Evolutionary conservation across 2,797 vertebrate genomes (phyloP).

Genomic region (Ctenopoma multispine): DNA sequence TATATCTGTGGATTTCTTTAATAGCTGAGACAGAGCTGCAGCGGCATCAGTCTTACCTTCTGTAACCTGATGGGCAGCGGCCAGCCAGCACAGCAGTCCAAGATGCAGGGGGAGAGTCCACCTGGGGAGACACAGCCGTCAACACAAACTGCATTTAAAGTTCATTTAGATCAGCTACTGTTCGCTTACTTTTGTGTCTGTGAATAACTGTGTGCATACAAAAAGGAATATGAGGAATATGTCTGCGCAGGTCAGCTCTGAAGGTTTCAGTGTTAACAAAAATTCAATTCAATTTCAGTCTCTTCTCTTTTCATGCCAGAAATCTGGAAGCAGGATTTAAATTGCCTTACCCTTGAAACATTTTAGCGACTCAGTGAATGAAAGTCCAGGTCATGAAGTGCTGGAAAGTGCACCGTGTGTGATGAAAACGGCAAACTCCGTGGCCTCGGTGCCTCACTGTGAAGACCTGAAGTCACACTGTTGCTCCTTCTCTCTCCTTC

Average conservation of each 20-base stretch:
- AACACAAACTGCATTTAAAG: not conserved
- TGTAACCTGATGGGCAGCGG: slow-evolving; percentile 67
- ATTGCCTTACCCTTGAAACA: slow-evolving; percentile 75
- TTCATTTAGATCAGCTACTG: not conserved
- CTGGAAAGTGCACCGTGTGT: slow-evolving; percentile 58
- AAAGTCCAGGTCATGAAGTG: slow-evolving; percentile 58
- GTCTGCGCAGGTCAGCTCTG: slow-evolving; percentile 1
- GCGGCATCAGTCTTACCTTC: slow-evolving; percentile 72
- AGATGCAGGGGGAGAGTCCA: slow-evolving; percentile 71
- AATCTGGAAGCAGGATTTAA: not conserved
- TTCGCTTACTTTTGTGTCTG: not conserved
- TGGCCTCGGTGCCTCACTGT: slow-evolving; percentile 53
- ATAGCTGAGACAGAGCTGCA: not conserved
- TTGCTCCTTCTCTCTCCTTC: slow-evolving; percentile 27
- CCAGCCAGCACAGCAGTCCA: slow-evolving; percentile 63
- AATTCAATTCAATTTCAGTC: not conserved
- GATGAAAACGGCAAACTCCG: slow-evolving; percentile 57
- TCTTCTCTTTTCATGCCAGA: not conserved
- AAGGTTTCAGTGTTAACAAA: slow-evolving; percentile 22
- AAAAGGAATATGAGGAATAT: not conserved
- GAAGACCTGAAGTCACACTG: slow-evolving; percentile 56
- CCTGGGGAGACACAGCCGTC: slow-evolving; percentile 64
- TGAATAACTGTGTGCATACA: not conserved
- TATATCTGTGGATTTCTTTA: slow-evolving; percentile 6
- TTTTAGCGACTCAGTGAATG: slow-evolving; percentile 45